These are phyloP conservation scores for Uloborus plumipes DNA, from an alignment of 2,888 invertebrate genomes.

Conservation along the genomic window DNA sequence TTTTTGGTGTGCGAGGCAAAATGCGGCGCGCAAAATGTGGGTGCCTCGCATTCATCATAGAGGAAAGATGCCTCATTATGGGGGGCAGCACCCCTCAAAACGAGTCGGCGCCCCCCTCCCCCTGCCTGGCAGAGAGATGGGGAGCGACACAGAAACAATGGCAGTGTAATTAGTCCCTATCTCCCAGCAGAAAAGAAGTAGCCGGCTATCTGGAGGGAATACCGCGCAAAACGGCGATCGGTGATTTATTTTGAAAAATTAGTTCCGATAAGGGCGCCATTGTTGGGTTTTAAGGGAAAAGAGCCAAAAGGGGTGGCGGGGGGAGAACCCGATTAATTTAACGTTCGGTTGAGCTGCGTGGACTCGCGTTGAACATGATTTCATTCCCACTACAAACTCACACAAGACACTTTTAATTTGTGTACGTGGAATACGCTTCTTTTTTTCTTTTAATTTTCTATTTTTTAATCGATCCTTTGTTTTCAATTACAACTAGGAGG, in stretches of 20 bases:
- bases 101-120: constrained; percentile 39
- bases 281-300: constrained; percentile 50
- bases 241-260: constrained; percentile 66
- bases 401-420: too few species aligned
- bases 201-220: constrained; percentile 47
- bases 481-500: too few species aligned
- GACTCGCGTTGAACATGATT: too few species aligned
- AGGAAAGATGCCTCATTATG: constrained; percentile 47
- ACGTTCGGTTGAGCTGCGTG: constrained; percentile 33
- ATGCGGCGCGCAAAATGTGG: constrained; percentile 1
- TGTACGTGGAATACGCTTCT: too few species aligned
- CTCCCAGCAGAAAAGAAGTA: constrained; percentile 47
- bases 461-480: too few species aligned
- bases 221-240: constrained; percentile 54
- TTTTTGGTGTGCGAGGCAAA: too few species aligned
- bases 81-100: constrained; percentile 13
- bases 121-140: constrained; percentile 16
- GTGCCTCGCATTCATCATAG: constrained; percentile 56
- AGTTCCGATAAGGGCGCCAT: constrained; percentile 61
- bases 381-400: too few species aligned
- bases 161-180: constrained; percentile 62
- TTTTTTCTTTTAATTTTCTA: too few species aligned
- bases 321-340: constrained; percentile 54
- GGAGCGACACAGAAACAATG: constrained; percentile 55
- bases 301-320: constrained; percentile 23